Evolutionary conservation across 2,888 invertebrate species (phyloP), one percentile per base, ranked within the genome.

Genomic region (Drosophila kuntzei): DNA sequence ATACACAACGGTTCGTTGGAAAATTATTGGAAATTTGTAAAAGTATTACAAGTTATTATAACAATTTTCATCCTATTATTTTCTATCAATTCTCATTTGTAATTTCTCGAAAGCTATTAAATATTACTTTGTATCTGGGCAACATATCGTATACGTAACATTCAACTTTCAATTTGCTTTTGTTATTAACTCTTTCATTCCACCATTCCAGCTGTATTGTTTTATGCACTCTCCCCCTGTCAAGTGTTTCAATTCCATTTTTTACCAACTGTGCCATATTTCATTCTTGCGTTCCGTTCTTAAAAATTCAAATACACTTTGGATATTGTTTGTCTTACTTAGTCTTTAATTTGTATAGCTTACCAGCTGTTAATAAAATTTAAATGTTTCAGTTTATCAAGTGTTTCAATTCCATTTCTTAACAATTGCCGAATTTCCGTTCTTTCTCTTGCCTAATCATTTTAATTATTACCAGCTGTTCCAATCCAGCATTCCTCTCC

Each of bases 81-180:
- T n/a, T 18, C 4, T 18, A 9, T 12, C 5, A 39, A 11, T 25
- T 22, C 7, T n/a, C 11, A 20, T 32, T 47, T 32, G 11, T 20
- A 49, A 18, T 32, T 49, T 34, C 6, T 12, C 9, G 9, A 34
- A 37, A 37, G 8, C 25, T 27, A 25, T 12, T 55, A 18, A 36
- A 11, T 36, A 37, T 18, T 9, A 22, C 7, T 4, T 27, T 18
- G 8, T 27, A 27, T 12, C n/a, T 25, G 18, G 4, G 1, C 44
- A 46, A 25, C 55, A 16, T 8, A 3, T 16, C 47, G 47, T 58
- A 58, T 58, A 37, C 58, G 29, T 47, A 20, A 58, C 41, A 7
- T 46, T 14, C 3, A 14, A 3, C 4, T 1, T 12, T 12, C 16
- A 25, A 50, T 9, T 25, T 14, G 7, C 1, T 16, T 54, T n/a